Evolutionary conservation across 2,113 vertebrate species (phyloP).

Genomic region (Stictonetta naevosa): DNA sequence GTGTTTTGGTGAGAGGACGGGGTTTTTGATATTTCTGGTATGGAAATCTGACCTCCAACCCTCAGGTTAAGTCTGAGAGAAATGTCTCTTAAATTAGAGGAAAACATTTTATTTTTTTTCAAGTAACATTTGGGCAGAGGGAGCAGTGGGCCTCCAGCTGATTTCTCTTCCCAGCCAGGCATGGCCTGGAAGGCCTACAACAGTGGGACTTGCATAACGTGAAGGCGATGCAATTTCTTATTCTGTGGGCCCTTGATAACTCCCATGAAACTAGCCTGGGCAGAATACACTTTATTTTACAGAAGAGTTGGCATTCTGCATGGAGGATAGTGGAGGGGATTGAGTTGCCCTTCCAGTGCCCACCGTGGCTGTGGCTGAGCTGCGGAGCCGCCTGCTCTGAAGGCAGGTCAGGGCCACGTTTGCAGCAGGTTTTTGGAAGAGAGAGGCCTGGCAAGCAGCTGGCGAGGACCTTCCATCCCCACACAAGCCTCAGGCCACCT

Average conservation of each 20-base stretch:
- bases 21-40: constrained; percentile 24
- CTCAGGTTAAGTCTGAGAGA: neutral
- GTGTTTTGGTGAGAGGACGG: constrained; percentile 13
- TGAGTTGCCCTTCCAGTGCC: neutral
- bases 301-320: neutral
- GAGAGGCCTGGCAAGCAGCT: neutral
- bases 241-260: neutral
- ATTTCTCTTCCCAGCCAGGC: neutral
- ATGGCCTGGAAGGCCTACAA: too few species aligned
- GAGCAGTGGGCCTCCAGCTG: neutral
- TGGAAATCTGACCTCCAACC: neutral
- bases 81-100: neutral
- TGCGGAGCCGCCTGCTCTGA: neutral
- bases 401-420: neutral
- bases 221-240: neutral
- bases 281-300: neutral
- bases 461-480: neutral
- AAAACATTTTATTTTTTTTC: neutral
- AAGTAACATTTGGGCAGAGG: rapidly evolving
- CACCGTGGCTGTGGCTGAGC: neutral
- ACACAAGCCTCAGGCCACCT: neutral
- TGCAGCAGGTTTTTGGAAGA: neutral
- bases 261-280: neutral
- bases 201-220: neutral
- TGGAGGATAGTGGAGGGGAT: neutral